Evolutionary conservation across 2,113 vertebrate species (phyloP), one percentile per base, ranked within the genome.

Genomic region (Pollachius pollachius): DNA sequence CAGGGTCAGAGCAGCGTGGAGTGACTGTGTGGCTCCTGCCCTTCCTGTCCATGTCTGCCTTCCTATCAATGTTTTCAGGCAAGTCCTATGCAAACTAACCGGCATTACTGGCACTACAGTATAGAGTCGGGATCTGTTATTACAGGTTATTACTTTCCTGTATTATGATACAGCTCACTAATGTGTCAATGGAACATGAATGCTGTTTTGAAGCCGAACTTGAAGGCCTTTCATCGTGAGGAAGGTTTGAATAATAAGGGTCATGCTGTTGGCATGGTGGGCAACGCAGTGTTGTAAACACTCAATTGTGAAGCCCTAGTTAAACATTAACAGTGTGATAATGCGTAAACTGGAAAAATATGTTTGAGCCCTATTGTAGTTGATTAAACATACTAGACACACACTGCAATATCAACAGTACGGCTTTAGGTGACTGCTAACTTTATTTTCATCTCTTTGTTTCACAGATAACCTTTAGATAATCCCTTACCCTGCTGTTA

Each of bases 1-100:
- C 87, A 19, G 70, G 64, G 57, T 71, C 64, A 27, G 60, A 71
- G 15, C 81, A 67, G 17, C 58, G 54, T 18, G 23, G 34, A 3
- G 62, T 64, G 25, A 67, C 3, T 25, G 11, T 67, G 64, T 65
- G 70, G n/a, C 63, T 82, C 25, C 58, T 86, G n/a, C 18, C 34
- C n/a, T 62, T 85, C 70, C 63, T 82, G 5, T 16, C 69, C 15
- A 13, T 71, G 41, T 15, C 27, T 30, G 70, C 66, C 57, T 19
- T 72, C 34, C 1, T 72, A 27, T 21, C 64, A 18, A 52, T 64
- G 5, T 1, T 64, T 1, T 19, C 34, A 63, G 72, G 67, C 54
- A 71, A 73, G 69, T 62, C 12, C 16, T 62, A 23, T 52, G 9
- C 59, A 61, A 21, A 19, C 6, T 21, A 21, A 13, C 23, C 2